Conservation (phyloP, 2,113 vertebrate species). For the Sylvilagus bachmani region DNA sequence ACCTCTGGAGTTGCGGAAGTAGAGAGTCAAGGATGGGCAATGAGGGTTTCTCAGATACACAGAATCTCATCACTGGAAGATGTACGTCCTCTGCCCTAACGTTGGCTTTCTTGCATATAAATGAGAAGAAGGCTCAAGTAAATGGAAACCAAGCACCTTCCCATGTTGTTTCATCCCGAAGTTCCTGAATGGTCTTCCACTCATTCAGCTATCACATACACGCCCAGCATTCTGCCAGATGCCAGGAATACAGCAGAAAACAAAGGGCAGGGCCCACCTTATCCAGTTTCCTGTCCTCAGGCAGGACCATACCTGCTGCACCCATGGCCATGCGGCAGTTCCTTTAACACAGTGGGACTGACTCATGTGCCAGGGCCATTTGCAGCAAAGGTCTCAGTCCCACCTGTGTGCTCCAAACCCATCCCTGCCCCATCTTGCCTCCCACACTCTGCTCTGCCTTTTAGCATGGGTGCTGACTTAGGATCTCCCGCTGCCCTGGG, state of each 20-base stretch:
- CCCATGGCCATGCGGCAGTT: neutral
- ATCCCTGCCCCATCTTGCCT: rapidly evolving
- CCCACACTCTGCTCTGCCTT: neutral
- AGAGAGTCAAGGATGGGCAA: neutral
- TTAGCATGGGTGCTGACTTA: neutral
- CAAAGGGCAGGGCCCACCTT: neutral
- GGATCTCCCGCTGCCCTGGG: neutral
- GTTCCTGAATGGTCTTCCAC: neutral
- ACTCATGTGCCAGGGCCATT: neutral
- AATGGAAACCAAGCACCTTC: neutral
- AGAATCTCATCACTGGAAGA: neutral
- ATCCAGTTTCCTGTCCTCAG: neutral
- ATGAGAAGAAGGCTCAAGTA: conserved; percentile 25
- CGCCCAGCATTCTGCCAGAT: neutral
- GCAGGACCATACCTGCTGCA: neutral
- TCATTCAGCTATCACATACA: neutral
- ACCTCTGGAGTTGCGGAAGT: neutral
- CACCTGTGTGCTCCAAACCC: neutral
- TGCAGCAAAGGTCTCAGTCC: neutral
- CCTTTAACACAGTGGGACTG: neutral
- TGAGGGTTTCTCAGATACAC: rapidly evolving
- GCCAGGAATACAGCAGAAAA: neutral
- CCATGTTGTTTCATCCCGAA: neutral
- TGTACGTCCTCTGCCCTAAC: neutral
- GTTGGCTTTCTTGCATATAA: neutral